Evolutionary conservation across 2,797 vertebrate genomes (phyloP), one percentile per base, ranked within the genome.

Genomic region (Notolepis coatsorum): DNA sequence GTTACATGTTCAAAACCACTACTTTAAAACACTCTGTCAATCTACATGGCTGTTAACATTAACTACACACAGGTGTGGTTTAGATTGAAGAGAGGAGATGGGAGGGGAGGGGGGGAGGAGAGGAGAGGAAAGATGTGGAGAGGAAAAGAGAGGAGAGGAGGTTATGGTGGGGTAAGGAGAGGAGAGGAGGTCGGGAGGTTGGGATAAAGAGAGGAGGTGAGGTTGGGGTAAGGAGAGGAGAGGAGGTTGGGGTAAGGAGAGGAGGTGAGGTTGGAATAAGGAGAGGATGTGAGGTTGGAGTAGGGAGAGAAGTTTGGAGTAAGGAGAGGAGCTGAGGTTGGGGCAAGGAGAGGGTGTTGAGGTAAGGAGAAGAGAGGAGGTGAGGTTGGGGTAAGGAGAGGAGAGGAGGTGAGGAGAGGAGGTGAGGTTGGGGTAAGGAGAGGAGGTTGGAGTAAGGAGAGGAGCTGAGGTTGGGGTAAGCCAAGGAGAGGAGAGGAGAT

Each of bases 31-130:
- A 38, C 39, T 50, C 77, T 69, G 79, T 77, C 89, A 88, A 89
- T 75, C 67, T 49, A 64, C 57, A 41, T 6, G 39, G 81, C 75
- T 80, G 87, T 84, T 88, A 79, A 65, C 81, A 64, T 86, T 92
- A 92, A 95, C 84, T 72, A 84, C 81, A 90, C 91, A 88, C 94
- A 94, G 92, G 91, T 93, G 90, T 76, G 64, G 63, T 31, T 41
- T 65, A 79, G 77, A 75, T 55, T 56, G 46, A 77, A 55, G 63
- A 67, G 57, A 57, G 70, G 69, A 66, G 38, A 69, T 56, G 10
- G 18, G 30, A 30, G 9, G 18, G 7, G 9, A 18, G 9, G 17
- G 15, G 18, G 31, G 12, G 50, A 15, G 31, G 50, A 42, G 53
- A 28, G 15, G 13, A 37, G 24, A 13, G 21, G 35, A 39, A 37